Evolutionary conservation across 2,113 vertebrate species (phyloP), one percentile per base, ranked within the genome.

Genomic region (Raja brachyura): DNA sequence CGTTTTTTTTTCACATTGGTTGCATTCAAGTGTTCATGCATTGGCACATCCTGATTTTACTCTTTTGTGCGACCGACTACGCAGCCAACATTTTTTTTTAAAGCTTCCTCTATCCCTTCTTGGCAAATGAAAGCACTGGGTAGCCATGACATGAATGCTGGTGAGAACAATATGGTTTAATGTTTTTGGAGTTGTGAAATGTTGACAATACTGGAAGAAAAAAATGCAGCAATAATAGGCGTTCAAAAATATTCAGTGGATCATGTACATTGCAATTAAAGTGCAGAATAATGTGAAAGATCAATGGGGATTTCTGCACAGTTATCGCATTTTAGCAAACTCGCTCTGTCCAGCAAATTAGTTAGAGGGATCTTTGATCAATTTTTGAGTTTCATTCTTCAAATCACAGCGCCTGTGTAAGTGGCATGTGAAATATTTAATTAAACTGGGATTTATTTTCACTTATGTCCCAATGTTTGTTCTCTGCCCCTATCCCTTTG

Each of bases 91-190:
- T 88, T 83, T 56, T 22, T 54, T 54, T 54, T 11, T 20, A 73
- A 86, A 88, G n/a, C 83, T 88, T 61, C 59, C 28, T 66, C 83
- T 31, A 63, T 88, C 59, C 59, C 61, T 88, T 88, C 83, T 61
- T 66, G 83, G 25, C 83, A 88, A 88, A 88, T n/a, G 10, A n/a
- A 33, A 63, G 83, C 61, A 63, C 59, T 63, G 63, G 83, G 83
- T 88, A 86, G 83, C 28, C 59, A 18, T 66, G 83, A 56, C 61
- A n/a, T 66, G 63, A 88, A 66, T 88, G 59, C 6, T 63, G 56
- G 83, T 31, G 83, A 66, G 59, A 88, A 63, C 83, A 88, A 63
- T 88, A 63, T 88, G 59, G 83, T 63, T 86, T 88, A 31, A 86
- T n/a, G 13, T 28, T 86, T 63, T 63, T 88, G 59, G 83, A 88